phyloP scores from a whole-genome alignment of 64 coral and sea anemone genomes.

The Dendrophyllia cribrosa region DNA sequence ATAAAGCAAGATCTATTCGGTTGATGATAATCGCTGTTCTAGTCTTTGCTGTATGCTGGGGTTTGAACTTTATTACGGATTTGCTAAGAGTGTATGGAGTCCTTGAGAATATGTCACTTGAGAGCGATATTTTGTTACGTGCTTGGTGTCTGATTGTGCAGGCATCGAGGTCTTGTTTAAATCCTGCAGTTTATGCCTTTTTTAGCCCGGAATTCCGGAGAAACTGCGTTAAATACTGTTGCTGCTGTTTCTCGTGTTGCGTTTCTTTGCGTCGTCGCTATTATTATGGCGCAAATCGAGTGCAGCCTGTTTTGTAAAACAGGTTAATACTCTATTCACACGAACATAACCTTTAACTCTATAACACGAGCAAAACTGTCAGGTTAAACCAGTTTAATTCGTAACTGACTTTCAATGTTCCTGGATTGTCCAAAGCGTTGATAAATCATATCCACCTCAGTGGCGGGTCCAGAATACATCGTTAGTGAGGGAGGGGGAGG shows the following conservation, averaged over 20 bases:
- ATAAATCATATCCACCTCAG: too few relatives aligned
- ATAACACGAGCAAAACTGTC: too few relatives aligned
- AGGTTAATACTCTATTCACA: too few relatives aligned
- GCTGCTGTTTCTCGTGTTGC: not conserved
- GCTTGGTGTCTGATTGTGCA: not conserved
- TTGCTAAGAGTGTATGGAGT: not conserved
- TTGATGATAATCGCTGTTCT: constrained; percentile 16
- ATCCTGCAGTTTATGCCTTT: not conserved
- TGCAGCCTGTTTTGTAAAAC: not conserved
- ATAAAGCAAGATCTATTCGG: constrained; percentile 18
- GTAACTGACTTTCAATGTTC: too few relatives aligned
- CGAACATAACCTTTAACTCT: too few relatives aligned
- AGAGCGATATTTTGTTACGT: too few relatives aligned
- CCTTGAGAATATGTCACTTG: too few relatives aligned
- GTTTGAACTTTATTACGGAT: not conserved
- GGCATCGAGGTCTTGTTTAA: not conserved
- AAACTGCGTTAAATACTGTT: not conserved
- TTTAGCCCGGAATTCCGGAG: not conserved
- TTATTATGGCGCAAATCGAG: not conserved
- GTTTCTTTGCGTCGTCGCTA: not conserved
- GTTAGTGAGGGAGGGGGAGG: too few relatives aligned
- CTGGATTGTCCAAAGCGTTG: too few relatives aligned
- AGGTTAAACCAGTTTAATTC: too few relatives aligned
- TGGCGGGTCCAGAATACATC: too few relatives aligned
- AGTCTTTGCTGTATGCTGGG: not conserved